A percentile compares a stretch with the other conserved stretches of the same genome.
These are phyloP conservation scores for Stenolophus ochropezus DNA, from an alignment of 2,888 invertebrate species.

Conservation along the genomic window DNA sequence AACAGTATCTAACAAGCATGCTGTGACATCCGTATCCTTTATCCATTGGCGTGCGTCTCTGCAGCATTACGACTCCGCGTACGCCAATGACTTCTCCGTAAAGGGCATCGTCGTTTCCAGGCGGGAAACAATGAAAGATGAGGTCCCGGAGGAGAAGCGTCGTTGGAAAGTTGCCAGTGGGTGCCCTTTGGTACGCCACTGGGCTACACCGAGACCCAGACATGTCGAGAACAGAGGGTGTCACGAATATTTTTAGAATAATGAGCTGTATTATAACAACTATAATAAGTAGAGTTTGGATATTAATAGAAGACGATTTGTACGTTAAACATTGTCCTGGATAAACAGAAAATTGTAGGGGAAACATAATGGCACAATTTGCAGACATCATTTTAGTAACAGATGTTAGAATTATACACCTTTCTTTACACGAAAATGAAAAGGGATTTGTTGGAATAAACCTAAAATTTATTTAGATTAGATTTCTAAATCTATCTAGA, in stretches of 20 bases:
- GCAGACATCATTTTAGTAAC: too few relatives aligned
- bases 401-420: too few relatives aligned
- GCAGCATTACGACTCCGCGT: not conserved
- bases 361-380: too few relatives aligned
- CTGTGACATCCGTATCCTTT: not conserved
- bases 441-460: too few relatives aligned
- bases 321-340: too few relatives aligned
- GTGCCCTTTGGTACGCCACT: not conserved
- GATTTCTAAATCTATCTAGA: too few relatives aligned
- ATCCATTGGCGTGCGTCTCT: not conserved
- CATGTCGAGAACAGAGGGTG: not conserved
- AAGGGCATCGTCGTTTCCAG: constrained; percentile 15
- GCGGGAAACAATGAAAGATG: constrained; percentile 24
- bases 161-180: not conserved
- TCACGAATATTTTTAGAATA: not conserved
- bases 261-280: not conserved
- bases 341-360: too few relatives aligned
- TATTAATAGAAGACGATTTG: not conserved
- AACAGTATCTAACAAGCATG: constrained; percentile 23
- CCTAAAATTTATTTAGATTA: too few relatives aligned
- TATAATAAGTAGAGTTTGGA: not conserved
- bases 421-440: too few relatives aligned
- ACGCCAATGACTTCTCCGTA: not conserved
- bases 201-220: not conserved
- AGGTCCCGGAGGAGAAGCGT: not conserved